Evolutionary conservation across 2,797 vertebrate genomes (phyloP).

Genomic region (Falco rusticolus): DNA sequence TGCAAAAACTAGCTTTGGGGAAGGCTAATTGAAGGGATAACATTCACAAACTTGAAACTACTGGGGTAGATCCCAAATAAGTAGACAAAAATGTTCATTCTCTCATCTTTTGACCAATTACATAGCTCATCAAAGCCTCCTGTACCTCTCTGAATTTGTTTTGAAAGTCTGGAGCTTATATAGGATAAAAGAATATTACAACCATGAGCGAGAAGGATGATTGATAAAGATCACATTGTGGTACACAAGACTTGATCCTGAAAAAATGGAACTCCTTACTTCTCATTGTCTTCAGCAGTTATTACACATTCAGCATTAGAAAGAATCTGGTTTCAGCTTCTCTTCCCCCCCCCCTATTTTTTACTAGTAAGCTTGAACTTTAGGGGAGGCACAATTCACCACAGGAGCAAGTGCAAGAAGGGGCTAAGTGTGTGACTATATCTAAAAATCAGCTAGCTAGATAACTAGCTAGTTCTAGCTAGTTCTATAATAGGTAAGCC

Average conservation of each 20-base stretch:
- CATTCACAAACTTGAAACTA: not conserved
- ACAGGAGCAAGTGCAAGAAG: not conserved
- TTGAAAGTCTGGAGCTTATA: slow-evolving; percentile 7
- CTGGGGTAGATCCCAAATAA: not conserved
- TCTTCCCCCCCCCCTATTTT: not conserved
- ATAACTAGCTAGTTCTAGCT: not conserved
- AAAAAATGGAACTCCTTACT: not conserved
- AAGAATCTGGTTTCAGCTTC: not conserved
- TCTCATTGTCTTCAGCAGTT: not conserved
- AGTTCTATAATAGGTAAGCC: not conserved
- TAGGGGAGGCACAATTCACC: not conserved
- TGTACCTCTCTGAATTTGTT: not conserved
- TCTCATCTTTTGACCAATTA: not conserved
- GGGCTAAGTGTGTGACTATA: not conserved
- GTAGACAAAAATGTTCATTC: not conserved
- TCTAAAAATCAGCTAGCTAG: not conserved
- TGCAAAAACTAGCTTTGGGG: not conserved
- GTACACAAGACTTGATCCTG: not conserved
- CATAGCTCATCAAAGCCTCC: not conserved
- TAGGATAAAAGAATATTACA: not conserved
- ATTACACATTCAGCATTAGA: not conserved
- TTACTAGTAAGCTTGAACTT: not conserved
- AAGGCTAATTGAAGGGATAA: not conserved
- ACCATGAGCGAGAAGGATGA: not conserved
- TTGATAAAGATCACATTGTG: not conserved